phyloP scores from a whole-genome alignment of 2,113 vertebrate species.

The Columba livia region DNA sequence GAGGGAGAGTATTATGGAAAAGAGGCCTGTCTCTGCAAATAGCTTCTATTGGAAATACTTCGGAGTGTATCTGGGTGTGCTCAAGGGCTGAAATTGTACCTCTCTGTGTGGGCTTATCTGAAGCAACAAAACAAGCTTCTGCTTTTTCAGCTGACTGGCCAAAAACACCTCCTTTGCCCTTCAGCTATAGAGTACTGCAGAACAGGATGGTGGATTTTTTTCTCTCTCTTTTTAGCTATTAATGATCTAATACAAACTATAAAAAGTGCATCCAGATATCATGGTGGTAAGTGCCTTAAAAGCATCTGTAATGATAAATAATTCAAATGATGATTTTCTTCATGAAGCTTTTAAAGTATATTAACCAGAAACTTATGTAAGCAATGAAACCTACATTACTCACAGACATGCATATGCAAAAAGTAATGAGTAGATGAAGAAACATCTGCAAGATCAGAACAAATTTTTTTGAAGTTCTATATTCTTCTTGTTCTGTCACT shows the following conservation, averaged over 20 bases:
- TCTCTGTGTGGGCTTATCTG: not conserved
- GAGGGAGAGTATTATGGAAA: not conserved
- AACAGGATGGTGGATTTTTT: not conserved
- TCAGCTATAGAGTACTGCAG: not conserved
- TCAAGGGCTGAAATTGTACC: not conserved
- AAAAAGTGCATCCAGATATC: slow-evolving; percentile 27
- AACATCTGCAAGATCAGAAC: not conserved
- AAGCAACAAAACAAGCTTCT: not conserved
- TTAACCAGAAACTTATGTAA: slow-evolving; percentile 46
- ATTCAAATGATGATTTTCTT: slow-evolving; percentile 37
- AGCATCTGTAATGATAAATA: slow-evolving; percentile 38
- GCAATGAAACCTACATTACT: slow-evolving; percentile 1
- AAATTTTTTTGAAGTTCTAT: not conserved
- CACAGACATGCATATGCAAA: not conserved
- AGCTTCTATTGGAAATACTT: not conserved
- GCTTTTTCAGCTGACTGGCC: not conserved
- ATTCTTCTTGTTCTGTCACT: not conserved
- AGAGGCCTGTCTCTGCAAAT: not conserved
- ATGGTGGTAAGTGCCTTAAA: slow-evolving; percentile 30
- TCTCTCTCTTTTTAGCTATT: not conserved
- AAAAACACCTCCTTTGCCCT: not conserved
- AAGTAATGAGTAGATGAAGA: not conserved
- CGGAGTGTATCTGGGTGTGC: not conserved
- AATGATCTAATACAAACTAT: not conserved
- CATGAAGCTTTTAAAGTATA: slow-evolving; percentile 32